A percentile compares a stretch with the other conserved stretches of the same genome.
Conservation (phyloP, 2,888 invertebrate species). For the Spodoptera littoralis region DNA sequence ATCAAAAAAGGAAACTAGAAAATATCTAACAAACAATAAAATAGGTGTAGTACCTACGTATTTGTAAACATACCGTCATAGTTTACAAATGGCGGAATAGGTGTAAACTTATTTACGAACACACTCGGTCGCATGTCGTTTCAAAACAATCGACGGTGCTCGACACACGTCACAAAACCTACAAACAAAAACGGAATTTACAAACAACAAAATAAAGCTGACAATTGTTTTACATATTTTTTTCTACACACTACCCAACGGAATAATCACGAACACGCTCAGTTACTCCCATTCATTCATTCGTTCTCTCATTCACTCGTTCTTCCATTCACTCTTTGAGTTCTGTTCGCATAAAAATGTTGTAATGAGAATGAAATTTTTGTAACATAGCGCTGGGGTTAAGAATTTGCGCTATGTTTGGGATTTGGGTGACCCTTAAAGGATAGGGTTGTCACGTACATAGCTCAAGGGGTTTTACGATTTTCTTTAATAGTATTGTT, state of each 20-base stretch:
- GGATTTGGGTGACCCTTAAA: conserved; percentile 44
- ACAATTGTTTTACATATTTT: conserved; percentile 35
- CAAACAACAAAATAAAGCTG: conserved; percentile 29
- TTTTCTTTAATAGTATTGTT: conserved; percentile 26
- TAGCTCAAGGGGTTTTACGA: conserved; percentile 29
- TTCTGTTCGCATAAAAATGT: conserved; percentile 44
- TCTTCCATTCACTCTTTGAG: conserved; percentile 47
- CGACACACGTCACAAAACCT: conserved; percentile 35
- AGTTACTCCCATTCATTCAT: conserved; percentile 51
- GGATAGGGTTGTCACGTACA: conserved; percentile 21
- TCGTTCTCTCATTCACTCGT: conserved; percentile 48
- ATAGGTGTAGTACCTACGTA: no score
- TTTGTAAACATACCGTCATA: no score
- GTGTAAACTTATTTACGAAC: conserved; percentile 8
- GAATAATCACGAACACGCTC: conserved; percentile 54
- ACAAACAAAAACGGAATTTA: conserved; percentile 30
- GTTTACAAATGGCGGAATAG: no score
- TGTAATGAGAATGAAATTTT: conserved; percentile 51
- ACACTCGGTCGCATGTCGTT: conserved; percentile 9
- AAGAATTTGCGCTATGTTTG: conserved; percentile 44
- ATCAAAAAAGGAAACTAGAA: no score
- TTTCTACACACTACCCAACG: conserved; percentile 41
- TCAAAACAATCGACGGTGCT: conserved; percentile 38
- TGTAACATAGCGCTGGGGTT: conserved; percentile 23
- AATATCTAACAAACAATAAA: no score